Evolutionary conservation across 1,140 invertebrate genomes (phyloP).

Genomic region (Leptinotarsa lineolata): DNA sequence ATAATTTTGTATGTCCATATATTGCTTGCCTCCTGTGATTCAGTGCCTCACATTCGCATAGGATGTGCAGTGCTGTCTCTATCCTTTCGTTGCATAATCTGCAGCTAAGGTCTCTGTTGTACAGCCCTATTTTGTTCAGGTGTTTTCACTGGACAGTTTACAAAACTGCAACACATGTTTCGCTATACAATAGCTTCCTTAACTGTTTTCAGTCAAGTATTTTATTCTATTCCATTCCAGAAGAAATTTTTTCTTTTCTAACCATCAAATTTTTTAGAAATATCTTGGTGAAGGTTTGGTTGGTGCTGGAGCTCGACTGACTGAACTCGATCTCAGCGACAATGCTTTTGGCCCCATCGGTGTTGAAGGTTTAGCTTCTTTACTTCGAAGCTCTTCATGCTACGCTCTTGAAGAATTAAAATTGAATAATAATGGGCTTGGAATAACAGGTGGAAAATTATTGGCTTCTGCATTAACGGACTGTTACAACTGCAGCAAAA

Average conservation of each 20-base stretch:
- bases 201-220: background rate
- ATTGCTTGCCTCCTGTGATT: no score
- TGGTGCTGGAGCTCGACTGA: constrained; percentile 74
- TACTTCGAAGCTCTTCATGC: constrained; percentile 83
- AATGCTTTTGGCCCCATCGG: constrained; percentile 98
- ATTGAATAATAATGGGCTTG: constrained; percentile 95
- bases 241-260: background rate
- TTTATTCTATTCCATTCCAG: background rate
- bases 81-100: no score
- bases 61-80: no score
- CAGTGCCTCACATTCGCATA: no score
- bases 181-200: no score
- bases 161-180: no score
- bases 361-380: constrained; percentile 82
- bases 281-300: constrained; percentile 83
- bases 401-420: constrained; percentile 80
- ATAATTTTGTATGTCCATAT: no score
- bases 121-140: no score
- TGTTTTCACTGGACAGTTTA: no score
- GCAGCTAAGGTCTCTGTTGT: no score
- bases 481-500: constrained; percentile 70
- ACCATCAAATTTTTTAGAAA: constrained; percentile 59
- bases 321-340: constrained; percentile 92
- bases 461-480: constrained; percentile 78
- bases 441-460: constrained; percentile 86